Percentiles rank a stretch among this genome's conserved stretches.
Evolutionary conservation across 2,888 invertebrate genomes (phyloP).

Genomic region (Drosophila subsilvestris): DNA sequence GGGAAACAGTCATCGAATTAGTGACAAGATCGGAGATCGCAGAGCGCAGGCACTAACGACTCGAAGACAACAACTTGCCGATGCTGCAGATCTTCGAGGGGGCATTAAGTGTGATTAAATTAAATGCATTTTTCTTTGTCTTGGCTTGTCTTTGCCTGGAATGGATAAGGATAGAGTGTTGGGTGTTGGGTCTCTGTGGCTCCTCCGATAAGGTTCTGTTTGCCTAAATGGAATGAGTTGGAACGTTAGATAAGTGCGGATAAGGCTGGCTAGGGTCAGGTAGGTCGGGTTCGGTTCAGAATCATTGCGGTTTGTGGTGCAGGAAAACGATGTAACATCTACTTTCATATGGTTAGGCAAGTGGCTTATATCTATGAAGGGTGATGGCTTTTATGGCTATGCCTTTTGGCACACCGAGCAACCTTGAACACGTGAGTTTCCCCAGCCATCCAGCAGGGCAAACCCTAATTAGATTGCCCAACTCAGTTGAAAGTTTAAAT

Average conservation of each 20-base stretch:
- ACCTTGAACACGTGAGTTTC: slow-evolving; percentile 36
- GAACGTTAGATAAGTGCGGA: background rate
- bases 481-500: slow-evolving; percentile 27
- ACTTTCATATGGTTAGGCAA: no score
- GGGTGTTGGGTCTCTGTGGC: no score
- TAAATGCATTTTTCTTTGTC: background rate
- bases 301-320: no score
- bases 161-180: no score
- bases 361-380: no score
- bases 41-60: background rate
- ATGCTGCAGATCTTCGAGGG: slow-evolving; percentile 35
- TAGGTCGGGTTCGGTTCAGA: no score
- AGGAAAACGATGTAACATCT: no score
- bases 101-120: slow-evolving; percentile 25
- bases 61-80: slow-evolving; percentile 15
- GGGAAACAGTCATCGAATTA: slow-evolving; percentile 32
- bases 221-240: background rate
- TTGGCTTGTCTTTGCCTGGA: no score
- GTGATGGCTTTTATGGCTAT: no score
- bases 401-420: background rate
- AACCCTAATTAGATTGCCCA: slow-evolving; percentile 40
- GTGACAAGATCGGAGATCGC: slow-evolving; percentile 25
- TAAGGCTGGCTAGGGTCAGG: background rate
- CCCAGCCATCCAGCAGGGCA: slow-evolving; percentile 6
- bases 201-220: background rate